These are phyloP conservation scores for Andrena fulva DNA, from an alignment of 2,888 invertebrate genomes.

Conservation along the genomic window DNA sequence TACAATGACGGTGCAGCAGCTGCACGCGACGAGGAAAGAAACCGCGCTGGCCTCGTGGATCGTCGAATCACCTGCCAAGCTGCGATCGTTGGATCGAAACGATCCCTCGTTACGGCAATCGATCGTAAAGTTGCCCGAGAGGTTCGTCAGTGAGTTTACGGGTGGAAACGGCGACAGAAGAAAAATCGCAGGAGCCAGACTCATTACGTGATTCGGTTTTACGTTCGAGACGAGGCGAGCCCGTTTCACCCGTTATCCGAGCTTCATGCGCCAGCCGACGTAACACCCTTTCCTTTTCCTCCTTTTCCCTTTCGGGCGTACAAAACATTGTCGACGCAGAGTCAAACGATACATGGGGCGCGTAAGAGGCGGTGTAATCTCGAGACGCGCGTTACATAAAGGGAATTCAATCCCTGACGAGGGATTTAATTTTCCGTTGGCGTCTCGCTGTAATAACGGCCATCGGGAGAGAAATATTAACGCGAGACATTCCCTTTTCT, in stretches of 20 bases:
- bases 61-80: background rate
- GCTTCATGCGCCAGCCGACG: slow-evolving; percentile 20
- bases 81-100: slow-evolving; percentile 5
- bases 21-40: background rate
- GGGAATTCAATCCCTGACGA: background rate
- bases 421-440: background rate
- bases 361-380: background rate
- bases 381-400: slow-evolving; percentile 15
- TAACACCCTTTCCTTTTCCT: slow-evolving; percentile 19
- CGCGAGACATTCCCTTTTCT: background rate
- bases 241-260: slow-evolving; percentile 36
- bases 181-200: slow-evolving; percentile 7
- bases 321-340: background rate
- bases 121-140: background rate
- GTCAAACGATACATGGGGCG: slow-evolving; percentile 4
- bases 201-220: slow-evolving; percentile 35
- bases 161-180: background rate
- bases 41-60: background rate
- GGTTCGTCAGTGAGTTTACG: background rate
- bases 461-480: background rate
- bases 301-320: slow-evolving; percentile 1
- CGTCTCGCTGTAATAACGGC: background rate
- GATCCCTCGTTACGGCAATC: background rate
- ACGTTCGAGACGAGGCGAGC: background rate
- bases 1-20: background rate